Conservation (phyloP, 2,888 invertebrate species). For the Parnassius smintheus region DNA sequence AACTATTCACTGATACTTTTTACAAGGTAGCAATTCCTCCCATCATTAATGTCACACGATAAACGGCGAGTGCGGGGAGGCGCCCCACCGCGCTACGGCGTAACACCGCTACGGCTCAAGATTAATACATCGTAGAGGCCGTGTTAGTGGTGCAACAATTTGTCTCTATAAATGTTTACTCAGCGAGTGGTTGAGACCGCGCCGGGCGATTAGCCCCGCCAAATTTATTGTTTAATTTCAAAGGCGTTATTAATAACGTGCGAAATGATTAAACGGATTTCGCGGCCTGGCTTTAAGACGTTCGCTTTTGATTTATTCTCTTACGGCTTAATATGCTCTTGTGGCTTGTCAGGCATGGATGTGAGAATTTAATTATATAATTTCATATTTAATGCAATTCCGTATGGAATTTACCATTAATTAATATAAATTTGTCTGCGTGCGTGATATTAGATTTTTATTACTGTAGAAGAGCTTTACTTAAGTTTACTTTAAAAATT, state of each 20-base stretch:
- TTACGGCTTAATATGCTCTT: constrained; percentile 55
- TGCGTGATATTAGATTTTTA: too few species aligned
- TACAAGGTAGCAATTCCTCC: constrained; percentile 16
- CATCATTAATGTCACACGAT: constrained; percentile 34
- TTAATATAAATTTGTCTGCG: neutral
- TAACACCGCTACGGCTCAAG: constrained; percentile 61
- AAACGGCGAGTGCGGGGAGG: constrained; percentile 39
- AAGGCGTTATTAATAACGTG: constrained; percentile 77
- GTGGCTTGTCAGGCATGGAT: constrained; percentile 43
- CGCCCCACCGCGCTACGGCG: constrained; percentile 45
- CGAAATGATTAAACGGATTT: constrained; percentile 77
- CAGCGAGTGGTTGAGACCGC: constrained; percentile 71
- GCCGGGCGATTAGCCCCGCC: constrained; percentile 75
- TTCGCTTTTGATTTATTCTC: constrained; percentile 69
- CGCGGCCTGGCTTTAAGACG: constrained; percentile 68
- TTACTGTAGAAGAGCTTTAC: too few species aligned
- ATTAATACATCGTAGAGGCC: constrained; percentile 76
- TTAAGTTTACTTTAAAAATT: too few species aligned
- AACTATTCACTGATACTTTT: constrained; percentile 14
- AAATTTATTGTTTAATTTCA: constrained; percentile 81
- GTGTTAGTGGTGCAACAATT: constrained; percentile 77
- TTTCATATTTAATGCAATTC: constrained; percentile 1
- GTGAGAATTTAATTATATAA: constrained; percentile 17
- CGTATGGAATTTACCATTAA: neutral
- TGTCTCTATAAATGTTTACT: constrained; percentile 81